These are phyloP conservation scores for Oostethus manadensis DNA, from an alignment of 2,113 vertebrate genomes.

Conservation along the genomic window DNA sequence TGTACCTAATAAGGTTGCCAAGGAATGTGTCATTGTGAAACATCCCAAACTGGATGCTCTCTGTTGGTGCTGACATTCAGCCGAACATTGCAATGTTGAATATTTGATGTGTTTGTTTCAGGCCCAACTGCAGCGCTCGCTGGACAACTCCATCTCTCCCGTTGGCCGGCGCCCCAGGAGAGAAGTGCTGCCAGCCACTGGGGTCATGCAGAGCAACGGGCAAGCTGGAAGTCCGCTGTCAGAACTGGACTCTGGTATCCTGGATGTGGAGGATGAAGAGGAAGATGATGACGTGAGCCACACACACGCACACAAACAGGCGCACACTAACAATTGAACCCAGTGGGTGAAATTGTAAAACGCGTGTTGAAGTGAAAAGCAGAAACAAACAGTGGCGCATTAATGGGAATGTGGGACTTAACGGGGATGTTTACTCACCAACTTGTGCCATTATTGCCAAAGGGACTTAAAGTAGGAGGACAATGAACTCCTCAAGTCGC, in stretches of 20 bases:
- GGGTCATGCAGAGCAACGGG: conserved; percentile 68
- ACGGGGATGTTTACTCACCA: conserved; percentile 9
- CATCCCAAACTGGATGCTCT: too few relatives aligned
- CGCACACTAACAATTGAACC: neutral
- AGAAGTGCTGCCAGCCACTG: conserved; percentile 44
- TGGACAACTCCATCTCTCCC: conserved; percentile 80
- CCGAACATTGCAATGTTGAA: neutral
- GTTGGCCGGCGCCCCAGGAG: conserved; percentile 76
- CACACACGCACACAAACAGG: neutral
- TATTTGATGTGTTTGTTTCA: conserved; percentile 53
- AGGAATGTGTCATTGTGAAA: too few relatives aligned
- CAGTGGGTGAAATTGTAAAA: conserved; percentile 1
- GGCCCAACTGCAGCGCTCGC: conserved; percentile 87
- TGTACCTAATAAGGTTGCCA: too few relatives aligned
- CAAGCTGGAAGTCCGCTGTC: conserved; percentile 80
- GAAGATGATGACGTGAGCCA: conserved; percentile 82
- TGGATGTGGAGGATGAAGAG: conserved; percentile 91
- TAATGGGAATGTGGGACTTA: conserved; percentile 9
- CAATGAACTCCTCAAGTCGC: conserved; percentile 35
- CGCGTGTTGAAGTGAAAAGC: conserved; percentile 1
- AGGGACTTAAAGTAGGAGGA: conserved; percentile 14
- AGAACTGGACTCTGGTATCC: conserved; percentile 88
- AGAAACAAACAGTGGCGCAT: conserved; percentile 4
- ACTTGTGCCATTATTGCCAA: conserved; percentile 1
- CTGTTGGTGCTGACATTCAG: too few relatives aligned